Conservation (phyloP, 2,113 vertebrate species). For the Plestiodon gilberti region DNA sequence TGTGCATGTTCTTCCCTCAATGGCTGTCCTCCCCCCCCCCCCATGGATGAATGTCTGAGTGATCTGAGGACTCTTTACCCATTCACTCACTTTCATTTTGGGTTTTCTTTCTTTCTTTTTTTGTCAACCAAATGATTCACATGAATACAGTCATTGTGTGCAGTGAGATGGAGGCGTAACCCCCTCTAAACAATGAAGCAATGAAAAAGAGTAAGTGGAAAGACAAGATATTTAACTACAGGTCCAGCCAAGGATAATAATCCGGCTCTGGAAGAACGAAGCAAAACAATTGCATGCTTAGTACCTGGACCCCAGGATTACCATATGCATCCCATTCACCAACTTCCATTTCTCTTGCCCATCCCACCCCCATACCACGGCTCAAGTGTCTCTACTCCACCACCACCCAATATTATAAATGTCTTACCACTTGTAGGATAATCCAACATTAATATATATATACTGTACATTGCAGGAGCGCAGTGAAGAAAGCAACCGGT, state of each 20-base stretch:
- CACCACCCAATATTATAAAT: not conserved
- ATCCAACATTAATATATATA: slow-evolving; percentile 19
- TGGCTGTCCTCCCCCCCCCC: no score
- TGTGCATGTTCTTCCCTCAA: not conserved
- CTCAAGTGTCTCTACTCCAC: not conserved
- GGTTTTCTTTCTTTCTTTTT: not conserved
- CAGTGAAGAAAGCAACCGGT: no score
- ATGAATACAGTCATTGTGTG: slow-evolving; percentile 11
- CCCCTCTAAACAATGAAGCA: slow-evolving; percentile 9
- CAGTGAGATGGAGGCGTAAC: not conserved
- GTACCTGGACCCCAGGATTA: not conserved
- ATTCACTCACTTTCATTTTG: not conserved
- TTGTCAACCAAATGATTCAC: not conserved
- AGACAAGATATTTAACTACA: not conserved
- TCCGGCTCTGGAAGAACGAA: not conserved
- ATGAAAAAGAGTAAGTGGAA: not conserved
- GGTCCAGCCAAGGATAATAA: not conserved
- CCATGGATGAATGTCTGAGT: not conserved
- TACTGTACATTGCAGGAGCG: slow-evolving; percentile 34
- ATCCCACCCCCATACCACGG: not conserved
- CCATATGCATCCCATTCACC: not conserved
- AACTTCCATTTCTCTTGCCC: not conserved
- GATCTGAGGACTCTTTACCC: not conserved
- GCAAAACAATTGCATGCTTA: not conserved
- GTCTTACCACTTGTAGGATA: fast-evolving